Evolutionary conservation across 53 echinoderm and acorn worm genomes (phyloP), one percentile per base, ranked within the genome.

Genomic region (Holothuria leucospilota): DNA sequence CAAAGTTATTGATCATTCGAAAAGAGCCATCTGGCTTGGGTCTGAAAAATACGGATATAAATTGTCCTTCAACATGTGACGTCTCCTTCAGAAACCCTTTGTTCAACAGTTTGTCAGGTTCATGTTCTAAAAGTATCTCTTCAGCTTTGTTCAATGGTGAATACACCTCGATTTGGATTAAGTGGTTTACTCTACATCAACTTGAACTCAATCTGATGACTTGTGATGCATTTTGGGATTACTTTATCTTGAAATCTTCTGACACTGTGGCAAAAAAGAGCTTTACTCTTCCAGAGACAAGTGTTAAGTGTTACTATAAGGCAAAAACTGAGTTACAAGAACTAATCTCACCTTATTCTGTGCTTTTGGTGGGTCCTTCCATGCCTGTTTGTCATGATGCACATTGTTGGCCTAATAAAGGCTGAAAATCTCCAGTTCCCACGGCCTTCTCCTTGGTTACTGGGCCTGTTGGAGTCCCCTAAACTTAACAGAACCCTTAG

Each of bases 1-100:
- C 80, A 80, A 60, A 80, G 56, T 80, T 60, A 80, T 26, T n/a
- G 30, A 80, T 80, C 77, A 77, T 77, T 20, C 77, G 77, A 51
- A 77, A 42, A 42, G 42, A 42, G 5, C 46, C 46, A 51, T 80
- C 80, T 80, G 80, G 80, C 61, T 62, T n/a, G n/a, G n/a, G 58
- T 27, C 81, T 56, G 60, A 81, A 81, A 0, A 81, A 81, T 61
- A 60, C 81, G 13, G 61, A 59, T 59, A n/a, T n/a, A n/a, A n/a
- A 81, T 61, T 81, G 59, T 58, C 62, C 81, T 29, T 81, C 62
- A 28, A 6, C 30, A 29, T 81, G 59, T 16, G 61, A 59, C 25
- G 81, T 80, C 81, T 80, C 59, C n/a, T 42, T 13, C 26, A 63
- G 26, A 26, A 63, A 6, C 63, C 63, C 63, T 11, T 11, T 63